Base-by-base conservation (phyloP, 2,797 vertebrate genomes). In the Melanotaenia parkinsoni region DNA sequence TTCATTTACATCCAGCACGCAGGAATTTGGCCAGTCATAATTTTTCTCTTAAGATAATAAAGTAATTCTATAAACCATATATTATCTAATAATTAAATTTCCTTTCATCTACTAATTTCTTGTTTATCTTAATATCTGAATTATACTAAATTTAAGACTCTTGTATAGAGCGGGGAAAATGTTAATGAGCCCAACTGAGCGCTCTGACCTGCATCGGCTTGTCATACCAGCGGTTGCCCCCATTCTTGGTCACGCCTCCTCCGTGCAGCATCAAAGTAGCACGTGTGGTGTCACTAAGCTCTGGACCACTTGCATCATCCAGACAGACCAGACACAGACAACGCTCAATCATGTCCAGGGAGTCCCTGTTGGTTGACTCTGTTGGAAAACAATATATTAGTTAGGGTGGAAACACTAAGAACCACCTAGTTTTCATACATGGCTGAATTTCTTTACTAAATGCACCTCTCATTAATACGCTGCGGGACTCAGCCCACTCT, bases 331-430 rank as follows among this genome's bases (percentile, higher is more conserved):
- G 93, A 85, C 97, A 99, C 58, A 99, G 74, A 81, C 97, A 97
- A 35, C 96, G 95, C 65, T 99, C 98, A 0, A 99, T 98, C 97
- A 97, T 97, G 89, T 99, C 97, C 35, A 99, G 93, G 0, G 97
- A 97, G 85, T 99, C 97, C 0, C 97, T 96, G 90, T 99, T 99
- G 67, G 97, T 99, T 9, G 98, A 99, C 88, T 99, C 98, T 99
- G 87, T 20, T 76, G 59, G 38, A 24, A 59, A 50, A 50, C 38
- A 57, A 64, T 9, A 59, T 45, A 20, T 65, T 3, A 20, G 4
- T 38, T 38, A 30, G 28, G 2, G 1, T 32, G 7, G 14, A 56
- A 28, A 56, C 53, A 30, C 14, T 24, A 6, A 37, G 28, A 64
- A 10, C 12, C 11, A 30, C 38, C 13, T 67, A 28, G 50, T 20